Conservation (phyloP, 2,888 invertebrate genomes). For the Drosophila barbarae region DNA sequence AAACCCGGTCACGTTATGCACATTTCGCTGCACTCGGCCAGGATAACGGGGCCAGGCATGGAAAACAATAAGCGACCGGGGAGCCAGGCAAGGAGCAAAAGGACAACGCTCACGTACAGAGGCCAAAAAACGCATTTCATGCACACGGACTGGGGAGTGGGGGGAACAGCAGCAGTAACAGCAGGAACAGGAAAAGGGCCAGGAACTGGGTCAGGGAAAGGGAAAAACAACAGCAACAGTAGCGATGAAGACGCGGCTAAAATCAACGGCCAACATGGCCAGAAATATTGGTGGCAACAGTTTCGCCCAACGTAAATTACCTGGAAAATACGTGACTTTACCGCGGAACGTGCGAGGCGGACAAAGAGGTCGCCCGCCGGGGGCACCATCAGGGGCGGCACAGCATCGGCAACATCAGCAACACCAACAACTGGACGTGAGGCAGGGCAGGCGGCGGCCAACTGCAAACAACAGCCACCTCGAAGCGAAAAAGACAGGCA, state of each 20-base stretch:
- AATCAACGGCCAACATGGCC: constrained; percentile 58
- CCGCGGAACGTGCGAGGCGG: constrained; percentile 59
- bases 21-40: constrained; percentile 68
- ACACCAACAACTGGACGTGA: constrained; percentile 32
- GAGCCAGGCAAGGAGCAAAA: constrained; percentile 19
- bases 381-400: constrained; percentile 10
- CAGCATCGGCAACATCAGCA: constrained; percentile 21
- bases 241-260: constrained; percentile 40
- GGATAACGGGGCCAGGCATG: constrained; percentile 38
- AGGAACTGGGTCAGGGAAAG: constrained; percentile 1
- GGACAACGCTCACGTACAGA: constrained; percentile 66
- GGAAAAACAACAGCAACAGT: constrained; percentile 24
- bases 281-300: constrained; percentile 75
- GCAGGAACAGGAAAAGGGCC: constrained; percentile 11
- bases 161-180: constrained; percentile 12
- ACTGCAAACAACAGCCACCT: constrained; percentile 21
- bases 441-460: constrained; percentile 17
- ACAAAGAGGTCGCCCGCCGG: constrained; percentile 24
- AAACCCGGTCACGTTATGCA: constrained; percentile 74
- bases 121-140: constrained; percentile 74
- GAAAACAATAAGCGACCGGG: constrained; percentile 64
- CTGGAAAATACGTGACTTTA: constrained; percentile 79
- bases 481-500: constrained; percentile 25
- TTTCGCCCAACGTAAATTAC: constrained; percentile 78
- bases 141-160: constrained; percentile 33